Evolutionary conservation across 2,888 invertebrate genomes (phyloP).

Genomic region (Plebejus anna): DNA sequence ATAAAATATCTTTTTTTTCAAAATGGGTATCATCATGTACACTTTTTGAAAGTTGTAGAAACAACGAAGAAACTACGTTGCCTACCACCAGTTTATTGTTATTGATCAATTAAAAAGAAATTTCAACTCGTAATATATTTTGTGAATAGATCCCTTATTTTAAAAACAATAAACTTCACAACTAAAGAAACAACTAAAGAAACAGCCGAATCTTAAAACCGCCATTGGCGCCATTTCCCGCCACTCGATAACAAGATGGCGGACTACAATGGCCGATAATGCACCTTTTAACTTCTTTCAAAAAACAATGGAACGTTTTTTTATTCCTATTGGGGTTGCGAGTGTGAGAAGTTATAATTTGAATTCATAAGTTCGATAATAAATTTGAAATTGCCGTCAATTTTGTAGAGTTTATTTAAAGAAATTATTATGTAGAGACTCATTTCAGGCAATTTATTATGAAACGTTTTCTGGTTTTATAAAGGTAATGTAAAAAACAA

Average conservation of each 20-base stretch:
- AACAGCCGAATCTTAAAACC: constrained; percentile 24
- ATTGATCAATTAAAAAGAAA: too few relatives aligned
- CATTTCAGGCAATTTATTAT: too few relatives aligned
- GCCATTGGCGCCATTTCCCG: constrained; percentile 33
- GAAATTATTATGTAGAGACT: too few relatives aligned
- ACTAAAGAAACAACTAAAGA: constrained; percentile 4
- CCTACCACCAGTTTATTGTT: too few relatives aligned
- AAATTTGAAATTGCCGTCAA: neutral
- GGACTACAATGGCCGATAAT: constrained; percentile 38
- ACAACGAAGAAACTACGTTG: too few relatives aligned
- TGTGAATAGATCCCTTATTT: neutral
- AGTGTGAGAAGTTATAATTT: constrained; percentile 23
- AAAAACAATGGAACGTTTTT: constrained; percentile 33
- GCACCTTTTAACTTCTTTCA: constrained; percentile 36
- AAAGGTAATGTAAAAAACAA: neutral
- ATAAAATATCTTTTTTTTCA: too few relatives aligned
- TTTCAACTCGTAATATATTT: neutral
- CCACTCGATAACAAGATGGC: constrained; percentile 40
- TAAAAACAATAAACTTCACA: neutral
- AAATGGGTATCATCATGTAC: too few relatives aligned
- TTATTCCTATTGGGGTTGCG: constrained; percentile 25
- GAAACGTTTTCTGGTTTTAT: too few relatives aligned
- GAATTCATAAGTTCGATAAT: neutral
- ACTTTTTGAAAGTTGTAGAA: too few relatives aligned
- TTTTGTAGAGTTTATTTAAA: too few relatives aligned